These are phyloP conservation scores for Plecturocebus donacophilus DNA, from an alignment of 2,113 vertebrate genomes.

Conservation along the genomic window DNA sequence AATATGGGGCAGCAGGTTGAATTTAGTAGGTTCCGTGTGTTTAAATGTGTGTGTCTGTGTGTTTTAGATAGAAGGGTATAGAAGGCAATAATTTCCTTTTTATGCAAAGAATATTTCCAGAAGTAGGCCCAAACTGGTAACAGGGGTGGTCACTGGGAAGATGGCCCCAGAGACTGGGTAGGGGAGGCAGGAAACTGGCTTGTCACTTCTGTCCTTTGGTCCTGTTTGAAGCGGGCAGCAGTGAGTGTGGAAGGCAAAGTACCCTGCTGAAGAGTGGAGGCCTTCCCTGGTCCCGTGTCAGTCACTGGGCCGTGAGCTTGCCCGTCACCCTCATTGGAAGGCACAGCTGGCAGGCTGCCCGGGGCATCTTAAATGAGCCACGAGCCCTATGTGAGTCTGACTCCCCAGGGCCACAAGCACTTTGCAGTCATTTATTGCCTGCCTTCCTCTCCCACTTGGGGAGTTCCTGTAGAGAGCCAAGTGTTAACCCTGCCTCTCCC, in stretches of 20 bases:
- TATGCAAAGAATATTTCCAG: background rate
- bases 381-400: rapidly evolving
- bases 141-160: background rate
- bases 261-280: background rate
- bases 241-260: background rate
- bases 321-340: too few relatives aligned
- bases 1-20: background rate
- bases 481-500: background rate
- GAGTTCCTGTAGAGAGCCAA: background rate
- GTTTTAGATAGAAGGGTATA: background rate
- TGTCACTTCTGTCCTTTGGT: background rate
- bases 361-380: rapidly evolving
- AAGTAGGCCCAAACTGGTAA: background rate
- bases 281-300: background rate
- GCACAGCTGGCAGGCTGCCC: background rate
- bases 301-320: too few relatives aligned
- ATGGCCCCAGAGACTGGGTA: background rate
- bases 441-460: too few relatives aligned
- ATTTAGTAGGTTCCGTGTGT: background rate
- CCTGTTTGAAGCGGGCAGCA: background rate
- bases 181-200: too few relatives aligned
- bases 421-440: background rate
- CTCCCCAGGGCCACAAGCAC: background rate
- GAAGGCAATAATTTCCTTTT: background rate
- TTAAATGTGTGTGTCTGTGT: background rate